Evolutionary conservation across 2,888 invertebrate genomes (phyloP).

Genomic region (Abrostola tripartita): DNA sequence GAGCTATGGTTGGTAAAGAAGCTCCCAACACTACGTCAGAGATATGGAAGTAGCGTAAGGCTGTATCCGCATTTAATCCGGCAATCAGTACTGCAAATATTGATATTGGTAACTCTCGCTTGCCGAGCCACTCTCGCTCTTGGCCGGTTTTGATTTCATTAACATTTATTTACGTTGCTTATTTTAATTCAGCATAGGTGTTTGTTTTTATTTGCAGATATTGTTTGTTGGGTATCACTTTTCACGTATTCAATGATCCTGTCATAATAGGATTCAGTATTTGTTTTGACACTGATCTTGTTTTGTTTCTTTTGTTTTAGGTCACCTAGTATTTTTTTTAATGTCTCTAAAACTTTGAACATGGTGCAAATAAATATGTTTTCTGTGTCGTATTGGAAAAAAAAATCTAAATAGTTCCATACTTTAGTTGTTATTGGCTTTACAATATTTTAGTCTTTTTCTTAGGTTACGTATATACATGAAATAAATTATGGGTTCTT

Average conservation of each 20-base stretch:
- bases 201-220: constrained; percentile 12
- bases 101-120: constrained; percentile 53
- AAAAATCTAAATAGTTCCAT: no score
- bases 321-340: no score
- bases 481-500: no score
- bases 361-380: no score
- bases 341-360: no score
- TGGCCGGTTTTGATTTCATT: constrained; percentile 52
- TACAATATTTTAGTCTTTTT: no score
- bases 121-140: constrained; percentile 43
- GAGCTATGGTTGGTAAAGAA: constrained; percentile 9
- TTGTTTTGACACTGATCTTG: constrained; percentile 3
- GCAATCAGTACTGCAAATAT: constrained; percentile 60
- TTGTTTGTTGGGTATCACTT: neutral
- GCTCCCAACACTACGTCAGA: constrained; percentile 34
- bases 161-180: constrained; percentile 41
- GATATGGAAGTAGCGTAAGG: constrained; percentile 49
- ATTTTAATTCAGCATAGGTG: constrained; percentile 37
- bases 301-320: neutral
- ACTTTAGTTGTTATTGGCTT: no score
- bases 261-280: constrained; percentile 1
- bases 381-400: no score
- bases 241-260: neutral
- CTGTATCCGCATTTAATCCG: constrained; percentile 57
- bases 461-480: no score